Base-by-base conservation (phyloP, 2,797 vertebrate species). In the Iguana delicatissima region DNA sequence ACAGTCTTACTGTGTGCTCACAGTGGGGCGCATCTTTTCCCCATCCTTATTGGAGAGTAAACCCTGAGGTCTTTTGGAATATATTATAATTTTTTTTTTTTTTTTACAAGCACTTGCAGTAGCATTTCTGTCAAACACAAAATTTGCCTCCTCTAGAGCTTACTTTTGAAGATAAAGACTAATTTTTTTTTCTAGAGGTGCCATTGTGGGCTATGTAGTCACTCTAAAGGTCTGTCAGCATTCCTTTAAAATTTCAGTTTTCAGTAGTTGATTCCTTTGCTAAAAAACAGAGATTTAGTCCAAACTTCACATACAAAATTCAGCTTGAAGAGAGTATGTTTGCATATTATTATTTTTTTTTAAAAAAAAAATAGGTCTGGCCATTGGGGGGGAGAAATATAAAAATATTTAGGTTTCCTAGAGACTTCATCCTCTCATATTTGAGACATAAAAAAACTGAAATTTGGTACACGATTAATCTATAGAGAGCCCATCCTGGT, bases 61-160 rank as follows among this genome's bases (percentile, higher is more conserved):
- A 99, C 98, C 98, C 98, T 93, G 97, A 99, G 98, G 99, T 99
- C 98, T 98, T 98, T 95, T 96, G 92, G 98, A 98, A 98, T 99
- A 98, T 95, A 98, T 98, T 98, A 98, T 97, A 98, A 98, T 97
- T 97, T 97, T 96, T 98, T 98, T 97, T 96, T 98, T 98, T 98
- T 46, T 46, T 46, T 46, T 98, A 98, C 97, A 96, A 97, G 95
- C 95, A 94, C 98, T 98, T 97, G 97, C 88, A 94, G 97, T 94
- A 96, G 96, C 98, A 97, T 96, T 97, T 96, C 95, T 89, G 95
- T 93, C 94, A 82, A 89, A 93, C 91, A 88, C 90, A 92, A 94
- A 92, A 90, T 93, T 92, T 91, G 77, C 88, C 91, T 91, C 90
- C 74, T 95, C 92, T 91, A 83, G 93, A 94, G 94, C 95, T 96